Evolutionary conservation across 2,888 invertebrate genomes (phyloP), one percentile per base, ranked within the genome.

Genomic region (Zygogramma bicolorata): DNA sequence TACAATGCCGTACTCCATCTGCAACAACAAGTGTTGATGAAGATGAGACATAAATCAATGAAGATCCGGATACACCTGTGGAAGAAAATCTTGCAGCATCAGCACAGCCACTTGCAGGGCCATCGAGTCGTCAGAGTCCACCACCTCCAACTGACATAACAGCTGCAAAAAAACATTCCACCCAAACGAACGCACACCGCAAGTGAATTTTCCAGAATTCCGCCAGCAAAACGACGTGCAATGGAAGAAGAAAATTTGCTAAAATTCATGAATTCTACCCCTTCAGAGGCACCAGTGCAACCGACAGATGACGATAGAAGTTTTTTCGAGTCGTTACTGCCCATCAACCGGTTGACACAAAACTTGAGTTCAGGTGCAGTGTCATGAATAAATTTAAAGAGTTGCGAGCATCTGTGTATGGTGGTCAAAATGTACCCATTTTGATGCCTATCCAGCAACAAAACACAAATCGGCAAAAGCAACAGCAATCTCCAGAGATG

Each of bases 391-490:
- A 4, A 40, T n/a, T n/a, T 13, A 40, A n/a, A 40, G 15, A 40
- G 18, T 40, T 46, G 46, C 46, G 46, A 46, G 7, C n/a, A 46
- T 46, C 46, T 15, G 20, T 46, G n/a, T 15, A 46, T 46, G 46
- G 46, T 46, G 20, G 15, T 20, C 46, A n/a, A 46, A 46, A 46
- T 46, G 46, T 46, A 46, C 46, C 46, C 15, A 46, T 46, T 46
- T 46, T 20, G 46, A 46, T 46, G 15, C 46, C 46, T 46, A 15
- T 46, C 20, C 20, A 46, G 46, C 46, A 46, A 46, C 46, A 46
- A 46, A 46, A 46, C 46, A 46, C 46, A 46, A 46, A 7, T 46
- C 46, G 46, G 46, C 46, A 46, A 20, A n/a, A 46, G 46, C 46
- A 46, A 46, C 46, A 46, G 15, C n/a, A n/a, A 7, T 15, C 20